These are phyloP conservation scores for Microcaecilia unicolor DNA, from an alignment of 2,797 vertebrate species.

Conservation along the genomic window DNA sequence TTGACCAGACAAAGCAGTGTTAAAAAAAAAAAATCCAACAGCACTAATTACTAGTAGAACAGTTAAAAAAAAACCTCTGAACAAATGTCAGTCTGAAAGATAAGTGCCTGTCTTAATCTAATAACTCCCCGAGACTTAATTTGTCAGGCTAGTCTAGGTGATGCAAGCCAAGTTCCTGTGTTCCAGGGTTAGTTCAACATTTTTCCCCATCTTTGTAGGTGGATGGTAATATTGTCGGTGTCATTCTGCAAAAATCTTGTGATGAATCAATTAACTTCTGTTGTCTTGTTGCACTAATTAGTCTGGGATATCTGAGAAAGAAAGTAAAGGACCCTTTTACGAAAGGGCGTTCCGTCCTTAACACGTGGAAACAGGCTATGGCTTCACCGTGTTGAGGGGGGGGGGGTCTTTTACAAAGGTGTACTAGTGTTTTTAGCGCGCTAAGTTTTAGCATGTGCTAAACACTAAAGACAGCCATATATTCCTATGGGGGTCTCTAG, in stretches of 20 bases:
- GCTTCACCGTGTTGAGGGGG: too few relatives aligned
- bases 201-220: constrained; percentile 77
- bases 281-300: constrained; percentile 54
- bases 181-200: constrained; percentile 77
- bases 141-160: constrained; percentile 85
- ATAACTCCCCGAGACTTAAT: constrained; percentile 92
- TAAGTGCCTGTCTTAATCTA: constrained; percentile 98
- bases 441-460: too few relatives aligned
- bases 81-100: constrained; percentile 92
- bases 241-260: constrained; percentile 67
- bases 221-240: constrained; percentile 62
- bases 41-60: constrained; percentile 85
- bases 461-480: too few relatives aligned
- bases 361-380: too few relatives aligned
- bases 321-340: too few relatives aligned
- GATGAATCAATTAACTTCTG: constrained; percentile 67
- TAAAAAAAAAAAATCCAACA: constrained; percentile 69
- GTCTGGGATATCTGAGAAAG: too few relatives aligned
- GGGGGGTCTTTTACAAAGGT: too few relatives aligned
- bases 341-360: too few relatives aligned
- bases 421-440: too few relatives aligned
- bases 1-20: constrained; percentile 57
- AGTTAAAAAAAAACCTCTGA: constrained; percentile 81
- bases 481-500: too few relatives aligned
- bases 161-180: constrained; percentile 80